phyloP scores from a whole-genome alignment of 1,140 invertebrate genomes.

The Dermatophagoides farinae region DNA sequence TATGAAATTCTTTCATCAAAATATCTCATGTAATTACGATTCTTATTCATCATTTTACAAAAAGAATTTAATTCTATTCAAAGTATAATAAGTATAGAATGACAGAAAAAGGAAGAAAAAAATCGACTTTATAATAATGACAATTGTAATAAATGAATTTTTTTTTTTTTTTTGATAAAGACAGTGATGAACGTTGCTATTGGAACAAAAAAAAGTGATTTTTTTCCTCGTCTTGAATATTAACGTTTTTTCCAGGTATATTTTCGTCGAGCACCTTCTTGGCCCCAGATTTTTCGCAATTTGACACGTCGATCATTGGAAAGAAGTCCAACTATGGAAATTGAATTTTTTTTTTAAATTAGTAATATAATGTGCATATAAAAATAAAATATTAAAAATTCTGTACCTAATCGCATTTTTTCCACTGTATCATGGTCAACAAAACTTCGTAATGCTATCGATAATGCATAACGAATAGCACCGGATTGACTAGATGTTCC shows the following conservation, averaged over 20 bases:
- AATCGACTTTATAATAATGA: no score
- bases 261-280: conserved; percentile 68
- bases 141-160: no score
- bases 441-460: conserved; percentile 54
- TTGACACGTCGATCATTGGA: conserved; percentile 51
- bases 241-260: conserved; percentile 50
- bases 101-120: no score
- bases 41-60: no score
- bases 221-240: background rate
- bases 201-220: no score
- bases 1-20: no score
- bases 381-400: conserved; percentile 9
- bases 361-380: conserved; percentile 14
- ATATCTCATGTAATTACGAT: no score
- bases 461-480: conserved; percentile 61
- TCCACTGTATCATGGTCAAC: conserved; percentile 50
- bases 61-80: no score
- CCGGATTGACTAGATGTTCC: conserved; percentile 55
- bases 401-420: conserved; percentile 60
- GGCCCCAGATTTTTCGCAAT: conserved; percentile 85
- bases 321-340: conserved; percentile 52
- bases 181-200: no score
- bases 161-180: no score
- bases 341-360: conserved; percentile 22
- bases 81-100: no score